Base-by-base conservation (phyloP, 2,797 vertebrate species). In the Ceyx erithaca region DNA sequence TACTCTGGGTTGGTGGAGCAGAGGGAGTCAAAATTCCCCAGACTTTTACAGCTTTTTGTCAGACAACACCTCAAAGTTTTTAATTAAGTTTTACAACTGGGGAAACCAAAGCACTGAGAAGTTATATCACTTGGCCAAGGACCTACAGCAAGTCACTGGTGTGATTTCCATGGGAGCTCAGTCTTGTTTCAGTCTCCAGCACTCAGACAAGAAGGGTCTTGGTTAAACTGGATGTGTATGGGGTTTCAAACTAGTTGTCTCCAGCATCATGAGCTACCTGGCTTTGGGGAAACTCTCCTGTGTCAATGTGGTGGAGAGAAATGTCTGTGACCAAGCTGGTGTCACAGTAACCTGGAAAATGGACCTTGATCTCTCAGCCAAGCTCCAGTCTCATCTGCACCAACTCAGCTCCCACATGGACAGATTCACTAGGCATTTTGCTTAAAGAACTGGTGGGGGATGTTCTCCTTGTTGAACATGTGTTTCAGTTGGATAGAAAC, bases 401-500 rank as follows among this genome's bases (percentile, higher is more conserved):
- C 69, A 69, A 71, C 31, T 78, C 66, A 83, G 28, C 62, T 93
- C 55, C 40, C 59, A 57, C 58, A 89, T 6, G 2, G 9, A 76
- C 31, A 77, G 25, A 63, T 33, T 82, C 30, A 52, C 30, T 6
- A 57, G 49, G 28, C 6, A 0, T 48, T 91, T 72, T 85, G 55
- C 80, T 84, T 80, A 52, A 89, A 37, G 66, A 92, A 91, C 63
- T 59, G 23, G 35, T 1, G 5, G 23, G 40, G 43, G 48, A 55
- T 59, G 31, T 78, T 77, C 55, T 87, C 1, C 0, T 40, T 89
- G 71, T 57, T 81, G 31, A 93, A 73, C 48, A 37, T 40, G 73
- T 93, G 82, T 92, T 95, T 85, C 63, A 59, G 63, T 12, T 84
- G 85, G 77, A 89, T 35, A 58, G 82, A 83, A 89, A 52, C 35